Evolutionary conservation across 2,113 vertebrate species (phyloP), one percentile per base, ranked within the genome.

Genomic region (Corythornis cristatus): DNA sequence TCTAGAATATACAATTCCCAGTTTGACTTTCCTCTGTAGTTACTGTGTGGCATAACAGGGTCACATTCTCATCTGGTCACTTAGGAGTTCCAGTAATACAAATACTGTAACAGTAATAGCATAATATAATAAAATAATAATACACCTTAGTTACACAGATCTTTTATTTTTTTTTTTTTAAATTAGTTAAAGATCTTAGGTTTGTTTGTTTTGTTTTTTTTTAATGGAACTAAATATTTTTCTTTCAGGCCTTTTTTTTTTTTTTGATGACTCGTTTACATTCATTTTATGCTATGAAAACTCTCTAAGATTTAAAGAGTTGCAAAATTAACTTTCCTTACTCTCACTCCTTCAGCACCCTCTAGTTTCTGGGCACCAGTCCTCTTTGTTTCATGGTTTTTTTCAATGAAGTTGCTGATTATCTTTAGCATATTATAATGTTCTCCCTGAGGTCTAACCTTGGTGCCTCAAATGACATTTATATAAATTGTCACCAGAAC

Each of bases 371-470:
- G 56, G 60, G 60, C 64, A 89, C 18, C 66, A 92, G 5, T 72
- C 16, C 13, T 61, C 35, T 66, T 71, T 92, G 70, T 89, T 89
- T 87, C 50, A 43, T 51, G 15, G 37, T 85, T 87, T 83, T 51
- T 81, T 4, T 83, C 64, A 77, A 43, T 62, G 65, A 89, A 95
- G 86, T 33, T 95, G 65, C 79, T 77, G 90, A 75, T 89, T 90
- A 77, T 96, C 90, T 96, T 95, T 85, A 85, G 67, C 92, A 83
- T 92, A 95, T 94, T 90, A 31, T 91, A 95, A 94, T 93, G 67
- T 48, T 88, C 71, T 93, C 88, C 67, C 84, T 29, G 75, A 89
- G 84, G 88, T 91, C 64, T 93, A 94, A 95, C 95, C 91, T 96
- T 81, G 85, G 68, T 95, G 82, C 89, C 76, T 94, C 67, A 64